A percentile compares a stretch with the other conserved stretches of the same genome.
phyloP scores from a whole-genome alignment of 2,888 invertebrate genomes.

The Liodrosophila aerea region DNA sequence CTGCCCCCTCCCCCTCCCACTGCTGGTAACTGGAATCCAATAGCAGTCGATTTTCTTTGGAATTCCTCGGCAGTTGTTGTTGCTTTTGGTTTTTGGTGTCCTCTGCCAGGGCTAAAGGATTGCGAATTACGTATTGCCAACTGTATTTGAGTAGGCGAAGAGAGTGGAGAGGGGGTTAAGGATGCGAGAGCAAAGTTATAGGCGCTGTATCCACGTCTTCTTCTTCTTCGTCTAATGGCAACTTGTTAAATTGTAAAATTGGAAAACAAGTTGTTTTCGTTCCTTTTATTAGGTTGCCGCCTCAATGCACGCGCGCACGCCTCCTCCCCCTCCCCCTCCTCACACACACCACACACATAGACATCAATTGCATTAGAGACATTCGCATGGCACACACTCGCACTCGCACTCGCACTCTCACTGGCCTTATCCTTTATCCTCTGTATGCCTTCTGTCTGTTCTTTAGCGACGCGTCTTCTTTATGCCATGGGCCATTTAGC shows the following conservation, averaged over 20 bases:
- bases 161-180: slow-evolving; percentile 8
- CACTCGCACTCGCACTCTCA: slow-evolving; percentile 12
- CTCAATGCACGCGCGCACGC: slow-evolving; percentile 60
- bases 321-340: slow-evolving; percentile 34
- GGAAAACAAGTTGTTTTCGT: slow-evolving; percentile 81
- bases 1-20: slow-evolving; percentile 24
- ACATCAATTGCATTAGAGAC: slow-evolving; percentile 80
- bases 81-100: slow-evolving; percentile 30
- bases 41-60: slow-evolving; percentile 76
- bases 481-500: slow-evolving; percentile 78
- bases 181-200: slow-evolving; percentile 13
- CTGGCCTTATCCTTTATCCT: slow-evolving; percentile 2
- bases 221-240: slow-evolving; percentile 62
- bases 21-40: slow-evolving; percentile 59
- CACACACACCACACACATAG: slow-evolving; percentile 23
- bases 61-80: slow-evolving; percentile 56
- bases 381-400: slow-evolving; percentile 2
- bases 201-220: slow-evolving; percentile 14
- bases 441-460: slow-evolving; percentile 21
- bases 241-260: slow-evolving; percentile 82
- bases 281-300: slow-evolving; percentile 79
- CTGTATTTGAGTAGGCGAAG: slow-evolving; percentile 11
- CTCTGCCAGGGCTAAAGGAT: slow-evolving; percentile 79
- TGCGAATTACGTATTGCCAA: slow-evolving; percentile 52
- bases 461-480: slow-evolving; percentile 24